Base-by-base conservation (phyloP, 2,888 invertebrate genomes). In the Spodoptera littoralis region DNA sequence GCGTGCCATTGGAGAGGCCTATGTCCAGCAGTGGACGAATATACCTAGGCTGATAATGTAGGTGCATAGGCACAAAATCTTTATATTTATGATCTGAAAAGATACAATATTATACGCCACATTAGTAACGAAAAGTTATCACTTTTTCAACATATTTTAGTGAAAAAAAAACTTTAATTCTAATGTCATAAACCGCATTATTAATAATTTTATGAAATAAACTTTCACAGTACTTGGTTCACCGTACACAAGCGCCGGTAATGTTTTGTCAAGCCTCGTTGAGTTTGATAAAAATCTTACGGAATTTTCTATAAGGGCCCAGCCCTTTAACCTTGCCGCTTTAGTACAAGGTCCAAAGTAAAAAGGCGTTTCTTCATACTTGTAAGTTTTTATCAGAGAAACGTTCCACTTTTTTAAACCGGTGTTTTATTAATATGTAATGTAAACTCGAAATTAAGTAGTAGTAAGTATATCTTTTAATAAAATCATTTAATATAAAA, bases 261-360 rank as follows among this genome's bases (percentile, higher is more conserved):
- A 47, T 44, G 3, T 58, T 62, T 68, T 58, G 51, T 52, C 58
- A 69, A 49, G 58, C 58, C 11, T 46, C 70, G 69, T 46, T 68
- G 57, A 6, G 11, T 55, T 30, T 49, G 27, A 69, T 69, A 42
- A 51, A 66, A 65, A 65, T 53, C 49, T 73, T 41, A 61, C 47
- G 44, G 13, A 62, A 22, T 66, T 76, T 67, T 76, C 62, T 67
- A 67, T 58, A 47, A 56, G 51, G 56, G 59, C 42, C 43, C 27
- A 46, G 60, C 66, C 60, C 60, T 65, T 18, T 42, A 59, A 63
- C 75, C 75, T 75, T 72, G 58, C 4, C 12, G 18, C 55, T 46
- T 50, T 50, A 55, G 61, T 60, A 74, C 78, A 77, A 77, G 76
- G 78, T 44, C 63, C 53, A 53, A 73, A 60, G 56, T 77, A 70